Percentiles rank a stretch among this genome's conserved stretches.
Evolutionary conservation across 2,113 vertebrate species (phyloP).

Genomic region (Corvus cornix): DNA sequence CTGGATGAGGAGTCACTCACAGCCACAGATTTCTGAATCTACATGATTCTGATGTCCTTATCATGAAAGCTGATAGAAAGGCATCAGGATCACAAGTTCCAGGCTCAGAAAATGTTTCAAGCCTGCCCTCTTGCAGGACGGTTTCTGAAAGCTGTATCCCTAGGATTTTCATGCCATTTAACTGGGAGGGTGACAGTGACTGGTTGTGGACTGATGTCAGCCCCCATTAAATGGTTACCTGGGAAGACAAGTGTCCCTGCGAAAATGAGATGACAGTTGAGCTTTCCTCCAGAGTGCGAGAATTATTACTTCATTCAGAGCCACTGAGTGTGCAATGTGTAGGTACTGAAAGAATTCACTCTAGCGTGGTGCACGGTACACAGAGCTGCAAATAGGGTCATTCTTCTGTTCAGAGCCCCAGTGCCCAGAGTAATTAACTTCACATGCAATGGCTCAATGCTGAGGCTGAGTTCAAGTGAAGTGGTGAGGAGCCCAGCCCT

Average conservation of each 20-base stretch:
- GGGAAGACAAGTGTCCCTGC: constrained; percentile 33
- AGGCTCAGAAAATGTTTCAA: background rate
- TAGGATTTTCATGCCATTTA: constrained; percentile 58
- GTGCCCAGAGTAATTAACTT: constrained; percentile 75
- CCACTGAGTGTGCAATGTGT: background rate
- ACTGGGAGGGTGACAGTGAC: constrained; percentile 50
- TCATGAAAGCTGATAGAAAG: background rate
- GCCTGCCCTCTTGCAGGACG: constrained; percentile 45
- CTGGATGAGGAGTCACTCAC: background rate
- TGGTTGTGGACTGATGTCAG: constrained; percentile 70
- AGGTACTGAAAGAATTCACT: constrained; percentile 56
- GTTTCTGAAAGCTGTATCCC: constrained; percentile 64
- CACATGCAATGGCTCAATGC: constrained; percentile 45
- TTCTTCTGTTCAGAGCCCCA: constrained; percentile 61
- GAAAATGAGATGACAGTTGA: constrained; percentile 49
- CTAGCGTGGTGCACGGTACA: constrained; percentile 47
- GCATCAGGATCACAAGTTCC: background rate
- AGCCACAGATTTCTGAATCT: background rate
- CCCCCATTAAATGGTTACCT: constrained; percentile 26
- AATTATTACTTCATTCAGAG: constrained; percentile 58
- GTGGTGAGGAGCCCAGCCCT: constrained; percentile 59
- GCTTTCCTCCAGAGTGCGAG: constrained; percentile 26
- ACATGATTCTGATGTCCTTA: background rate
- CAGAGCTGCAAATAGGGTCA: constrained; percentile 60
- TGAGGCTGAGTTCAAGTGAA: constrained; percentile 51